These are phyloP conservation scores for Cyclura pinguis DNA, from an alignment of 2,797 vertebrate species.

Conservation along the genomic window DNA sequence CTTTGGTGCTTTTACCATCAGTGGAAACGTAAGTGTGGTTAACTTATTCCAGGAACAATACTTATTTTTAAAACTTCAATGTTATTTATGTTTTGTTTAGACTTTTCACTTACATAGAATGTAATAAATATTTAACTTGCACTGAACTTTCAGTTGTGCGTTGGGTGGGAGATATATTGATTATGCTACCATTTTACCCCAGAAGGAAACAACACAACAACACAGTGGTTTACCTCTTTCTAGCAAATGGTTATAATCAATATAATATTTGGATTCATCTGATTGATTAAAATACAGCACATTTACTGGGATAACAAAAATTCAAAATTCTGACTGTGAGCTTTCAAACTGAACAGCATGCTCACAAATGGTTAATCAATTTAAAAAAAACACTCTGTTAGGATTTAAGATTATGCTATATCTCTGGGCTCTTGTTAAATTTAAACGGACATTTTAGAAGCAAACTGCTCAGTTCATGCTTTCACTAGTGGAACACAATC, in stretches of 20 bases:
- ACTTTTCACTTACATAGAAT: no score
- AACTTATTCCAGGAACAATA: not conserved
- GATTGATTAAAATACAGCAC: slow-evolving; percentile 30
- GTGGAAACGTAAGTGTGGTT: not conserved
- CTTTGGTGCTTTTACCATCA: not conserved
- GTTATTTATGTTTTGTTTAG: slow-evolving; percentile 42
- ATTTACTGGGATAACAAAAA: not conserved
- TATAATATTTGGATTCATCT: slow-evolving; percentile 60
- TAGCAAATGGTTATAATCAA: slow-evolving; percentile 72
- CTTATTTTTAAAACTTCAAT: slow-evolving; percentile 6
- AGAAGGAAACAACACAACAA: slow-evolving; percentile 47
- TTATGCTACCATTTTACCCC: slow-evolving; percentile 34
- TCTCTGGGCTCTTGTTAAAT: slow-evolving; percentile 34
- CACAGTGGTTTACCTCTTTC: slow-evolving; percentile 65
- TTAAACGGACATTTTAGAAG: slow-evolving; percentile 72
- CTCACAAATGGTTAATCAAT: not conserved
- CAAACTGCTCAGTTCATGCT: slow-evolving; percentile 72
- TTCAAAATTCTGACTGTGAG: not conserved
- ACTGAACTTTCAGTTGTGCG: slow-evolving; percentile 2
- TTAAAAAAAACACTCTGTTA: not conserved
- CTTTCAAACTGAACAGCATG: slow-evolving; percentile 3
- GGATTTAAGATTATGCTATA: not conserved
- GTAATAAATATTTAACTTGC: not conserved
- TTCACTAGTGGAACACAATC: slow-evolving; percentile 74
- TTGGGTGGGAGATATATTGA: not conserved